Base-by-base conservation (phyloP, 2,888 invertebrate species). In the Drosophila paramelanica region DNA sequence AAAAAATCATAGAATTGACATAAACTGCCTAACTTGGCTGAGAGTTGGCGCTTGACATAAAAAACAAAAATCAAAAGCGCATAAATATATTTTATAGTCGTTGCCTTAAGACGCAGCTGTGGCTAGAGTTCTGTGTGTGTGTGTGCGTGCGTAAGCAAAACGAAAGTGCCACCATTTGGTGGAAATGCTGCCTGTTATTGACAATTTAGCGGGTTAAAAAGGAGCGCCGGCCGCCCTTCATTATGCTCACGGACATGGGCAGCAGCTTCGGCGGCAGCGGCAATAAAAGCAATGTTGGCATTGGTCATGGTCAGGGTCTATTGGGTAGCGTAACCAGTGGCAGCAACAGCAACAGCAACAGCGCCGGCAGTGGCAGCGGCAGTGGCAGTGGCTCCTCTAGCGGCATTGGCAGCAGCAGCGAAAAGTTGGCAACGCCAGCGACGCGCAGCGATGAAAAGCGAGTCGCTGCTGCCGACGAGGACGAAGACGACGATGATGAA, bases 211-310 rank as follows among this genome's bases (percentile, higher is more conserved):
- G 45, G 49, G 49, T 11, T 61, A 55, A 74, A 56, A 56, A 31
- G 49, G 38, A 61, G 59, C 55, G 49, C 69, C 74, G 62, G 62
- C 58, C 55, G 68, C 76, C 67, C 53, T 43, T 53, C 80, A 85
- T 67, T 56, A 90, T 90, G 90, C 79, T 79, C 47, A 77, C 79
- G 73, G 81, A 83, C 66, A 88, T 67, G 66, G 71, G 75, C 65
- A 55, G 49, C 57, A 64, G 38, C 52, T 55, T 45, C 46, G 49
- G 53, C 36, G 13, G 11, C 33, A 33, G 11, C 33, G 33, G 36
- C 59, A 81, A 67, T 58, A 69, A 60, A 62, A 67, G 36, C 64
- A 58, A 59, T 50, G 53, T 66, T 60, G 66, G 46, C 52, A 41
- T 25, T 69, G 73, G 77, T 73, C 73, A 61, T 61, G 77, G 73